Evolutionary conservation across 2,888 invertebrate species (phyloP), one percentile per base, ranked within the genome.

Genomic region (Nasonovia ribisnigri): DNA sequence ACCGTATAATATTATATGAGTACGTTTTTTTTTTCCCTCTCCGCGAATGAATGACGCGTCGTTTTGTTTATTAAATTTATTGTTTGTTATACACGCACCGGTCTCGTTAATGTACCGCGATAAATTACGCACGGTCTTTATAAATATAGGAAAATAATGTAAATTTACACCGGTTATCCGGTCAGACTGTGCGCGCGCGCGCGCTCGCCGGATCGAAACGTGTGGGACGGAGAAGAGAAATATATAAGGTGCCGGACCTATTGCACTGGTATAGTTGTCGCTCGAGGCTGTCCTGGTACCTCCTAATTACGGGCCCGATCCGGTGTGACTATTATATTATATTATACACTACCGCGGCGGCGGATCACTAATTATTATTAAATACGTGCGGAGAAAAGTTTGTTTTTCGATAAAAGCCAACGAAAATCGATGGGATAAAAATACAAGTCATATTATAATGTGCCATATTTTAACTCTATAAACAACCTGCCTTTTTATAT

Each of bases 91-190:
- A 84, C 92, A 51, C 88, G 48, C 92, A 51, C 60, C 86, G 90
- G 90, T 86, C 93, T 93, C 86, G 93, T 93, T 93, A 93, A 90
- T 93, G 84, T 60, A 84, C 57, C 90, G 86, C 93, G 90, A 93
- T 93, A 93, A 90, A 90, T 93, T 93, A 93, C 84, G 90, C 90
- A 51, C 60, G 93, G 90, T 93, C 42, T 93, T 90, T 93, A 77
- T 46, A 86, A 90, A 93, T 90, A 90, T 87, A 67, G 36, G 90
- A 90, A 90, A 90, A 93, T 90, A 90, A 93, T 93, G 90, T 93
- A 93, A 93, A 93, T 93, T 67, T 86, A 93, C 93, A 93, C 93
- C 90, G 93, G 93, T 93, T 93, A 93, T 93, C 93, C 93, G 90
- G 93, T 90, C 86, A 57, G 87, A 90, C 90, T 48, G 86, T 29